phyloP scores from a whole-genome alignment of 2,113 vertebrate genomes.

The Ailuropoda melanoleuca region DNA sequence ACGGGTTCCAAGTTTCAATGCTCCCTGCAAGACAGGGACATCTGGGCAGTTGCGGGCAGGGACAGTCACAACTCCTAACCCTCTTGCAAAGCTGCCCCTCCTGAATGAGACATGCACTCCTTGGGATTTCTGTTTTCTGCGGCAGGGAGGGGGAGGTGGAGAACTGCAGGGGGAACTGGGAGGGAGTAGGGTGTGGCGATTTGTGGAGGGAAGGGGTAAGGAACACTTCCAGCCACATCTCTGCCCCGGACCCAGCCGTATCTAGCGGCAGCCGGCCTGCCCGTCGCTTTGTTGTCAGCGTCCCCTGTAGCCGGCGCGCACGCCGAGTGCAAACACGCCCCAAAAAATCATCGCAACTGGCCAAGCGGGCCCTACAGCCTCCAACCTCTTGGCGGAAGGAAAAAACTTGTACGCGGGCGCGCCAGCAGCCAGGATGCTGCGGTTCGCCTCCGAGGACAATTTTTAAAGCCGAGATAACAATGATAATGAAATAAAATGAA shows the following conservation, averaged over 20 bases:
- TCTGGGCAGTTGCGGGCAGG: not conserved
- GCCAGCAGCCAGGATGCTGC: not conserved
- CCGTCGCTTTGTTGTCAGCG: slow-evolving; percentile 52
- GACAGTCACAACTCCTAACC: not conserved
- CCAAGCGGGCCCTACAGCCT: not conserved
- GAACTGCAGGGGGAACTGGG: not conserved
- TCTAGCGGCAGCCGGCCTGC: not conserved
- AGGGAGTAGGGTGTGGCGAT: slow-evolving; percentile 8
- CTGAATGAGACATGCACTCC: not conserved
- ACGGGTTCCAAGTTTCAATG: slow-evolving; percentile 30
- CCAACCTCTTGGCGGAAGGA: not conserved
- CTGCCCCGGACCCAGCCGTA: not conserved
- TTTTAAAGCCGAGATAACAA: not conserved
- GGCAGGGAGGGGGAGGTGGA: not conserved
- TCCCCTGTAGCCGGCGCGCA: not conserved
- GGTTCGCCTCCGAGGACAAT: not conserved
- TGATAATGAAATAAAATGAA: not conserved
- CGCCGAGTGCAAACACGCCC: slow-evolving; percentile 49
- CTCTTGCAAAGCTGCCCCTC: not conserved
- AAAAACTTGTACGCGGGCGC: slow-evolving; percentile 61
- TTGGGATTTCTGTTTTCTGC: not conserved
- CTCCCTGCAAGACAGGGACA: not conserved
- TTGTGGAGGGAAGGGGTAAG: not conserved
- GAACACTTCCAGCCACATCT: not conserved
- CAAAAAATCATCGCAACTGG: not conserved